phyloP scores from a whole-genome alignment of 2,797 vertebrate species.

The Myotis findleyi region DNA sequence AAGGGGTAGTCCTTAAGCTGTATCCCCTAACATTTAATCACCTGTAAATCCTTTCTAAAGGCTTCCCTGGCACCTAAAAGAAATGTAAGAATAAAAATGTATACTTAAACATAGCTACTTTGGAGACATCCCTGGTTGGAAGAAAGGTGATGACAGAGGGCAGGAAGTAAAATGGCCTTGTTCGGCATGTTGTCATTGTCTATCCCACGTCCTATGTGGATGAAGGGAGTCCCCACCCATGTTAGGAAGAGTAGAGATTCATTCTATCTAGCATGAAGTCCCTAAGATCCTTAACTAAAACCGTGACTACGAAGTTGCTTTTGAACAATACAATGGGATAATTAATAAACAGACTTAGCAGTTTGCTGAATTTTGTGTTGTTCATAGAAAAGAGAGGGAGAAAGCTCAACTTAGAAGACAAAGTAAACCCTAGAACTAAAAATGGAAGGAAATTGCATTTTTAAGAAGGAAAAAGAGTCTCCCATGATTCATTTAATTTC shows the following conservation, averaged over 20 bases:
- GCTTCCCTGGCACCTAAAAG: slow-evolving; percentile 37
- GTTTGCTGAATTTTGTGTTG: neutral
- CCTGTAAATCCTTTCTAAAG: slow-evolving; percentile 59
- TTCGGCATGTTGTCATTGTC: neutral
- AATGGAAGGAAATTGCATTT: slow-evolving; percentile 42
- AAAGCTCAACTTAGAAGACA: neutral
- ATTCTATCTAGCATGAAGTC: neutral
- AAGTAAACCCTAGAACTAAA: neutral
- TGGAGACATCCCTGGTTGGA: neutral
- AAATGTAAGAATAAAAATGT: slow-evolving; percentile 45
- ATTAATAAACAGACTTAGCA: neutral
- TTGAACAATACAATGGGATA: neutral
- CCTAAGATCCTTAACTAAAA: neutral
- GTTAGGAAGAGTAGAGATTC: neutral
- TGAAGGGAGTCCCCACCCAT: neutral
- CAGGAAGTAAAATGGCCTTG: too few relatives aligned
- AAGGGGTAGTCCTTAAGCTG: slow-evolving; percentile 10
- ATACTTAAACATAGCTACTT: neutral
- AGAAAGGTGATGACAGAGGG: neutral
- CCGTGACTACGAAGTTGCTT: neutral
- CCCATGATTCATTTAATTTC: slow-evolving; percentile 61
- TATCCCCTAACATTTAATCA: slow-evolving; percentile 43
- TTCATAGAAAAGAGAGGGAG: neutral
- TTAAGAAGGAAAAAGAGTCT: slow-evolving; percentile 20
- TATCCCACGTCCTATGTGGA: neutral